phyloP scores from a whole-genome alignment of 2,797 vertebrate genomes.

The Pseudochirops corinnae region DNA sequence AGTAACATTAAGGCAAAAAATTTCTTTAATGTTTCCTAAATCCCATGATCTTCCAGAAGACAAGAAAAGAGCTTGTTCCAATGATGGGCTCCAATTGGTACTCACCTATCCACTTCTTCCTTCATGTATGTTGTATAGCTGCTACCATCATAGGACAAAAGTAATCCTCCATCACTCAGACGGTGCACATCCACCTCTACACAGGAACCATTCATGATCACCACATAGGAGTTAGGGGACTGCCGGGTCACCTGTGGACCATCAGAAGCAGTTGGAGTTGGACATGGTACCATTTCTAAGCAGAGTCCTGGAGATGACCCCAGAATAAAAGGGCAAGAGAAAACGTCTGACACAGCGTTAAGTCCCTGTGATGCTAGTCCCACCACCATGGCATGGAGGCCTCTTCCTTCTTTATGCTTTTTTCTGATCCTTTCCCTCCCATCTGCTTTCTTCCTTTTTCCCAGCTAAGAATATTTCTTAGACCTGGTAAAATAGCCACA shows the following conservation, averaged over 20 bases:
- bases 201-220: slow-evolving; percentile 95
- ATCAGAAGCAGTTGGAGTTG: neutral
- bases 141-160: slow-evolving; percentile 97
- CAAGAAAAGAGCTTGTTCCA: neutral
- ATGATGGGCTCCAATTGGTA: neutral
- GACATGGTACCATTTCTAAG: neutral
- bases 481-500: neutral
- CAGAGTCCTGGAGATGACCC: slow-evolving; percentile 15
- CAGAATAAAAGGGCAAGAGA: slow-evolving; percentile 13
- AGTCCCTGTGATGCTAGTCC: neutral
- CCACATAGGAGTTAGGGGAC: slow-evolving; percentile 97
- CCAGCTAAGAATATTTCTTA: neutral
- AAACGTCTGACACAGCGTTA: neutral
- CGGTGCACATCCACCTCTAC: slow-evolving; percentile 97
- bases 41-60: slow-evolving; percentile 2
- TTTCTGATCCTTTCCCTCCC: neutral
- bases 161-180: slow-evolving; percentile 95
- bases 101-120: slow-evolving; percentile 97
- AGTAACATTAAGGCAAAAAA: slow-evolving; percentile 41
- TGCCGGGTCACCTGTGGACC: slow-evolving; percentile 92
- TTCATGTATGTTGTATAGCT: slow-evolving; percentile 99
- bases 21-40: neutral
- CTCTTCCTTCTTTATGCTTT: neutral
- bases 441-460: neutral
- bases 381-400: neutral